Evolutionary conservation across 2,113 vertebrate genomes (phyloP), one percentile per base, ranked within the genome.

Genomic region (Myrmophylax atrothorax): DNA sequence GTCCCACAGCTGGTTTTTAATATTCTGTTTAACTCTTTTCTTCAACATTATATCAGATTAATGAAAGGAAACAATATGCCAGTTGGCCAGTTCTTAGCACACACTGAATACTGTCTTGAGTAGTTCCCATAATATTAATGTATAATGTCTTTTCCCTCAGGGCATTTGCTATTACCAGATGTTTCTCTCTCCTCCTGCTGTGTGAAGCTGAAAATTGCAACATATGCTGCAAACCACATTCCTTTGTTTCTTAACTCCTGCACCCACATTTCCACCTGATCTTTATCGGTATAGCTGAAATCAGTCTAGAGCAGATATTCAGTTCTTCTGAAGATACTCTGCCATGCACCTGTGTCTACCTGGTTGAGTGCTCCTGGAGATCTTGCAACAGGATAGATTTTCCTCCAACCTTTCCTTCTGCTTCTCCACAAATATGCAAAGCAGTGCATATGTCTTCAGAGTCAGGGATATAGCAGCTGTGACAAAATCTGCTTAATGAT

Each of bases 121-220:
- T 28, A 44, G 69, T 97, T 97, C 92, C 80, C 94, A 93, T 91
- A 81, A 70, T 93, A 83, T 84, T 92, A 96, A 78, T 35, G 19
- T 72, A 77, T 38, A 72, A 28, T 87, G 84, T 66, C 75, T 96
- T 89, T 79, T 47, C 77, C 89, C 60, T 91, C 37, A 44, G 79
- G 91, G 74, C 59, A 80, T 92, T 95, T 63, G 26, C 66, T 89
- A 25, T 72, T 91, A 84, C 69, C 94, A 96, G 95, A 93, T 94
- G 56, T 95, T 96, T 93, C 85, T 87, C 63, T 18, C n/a, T 96
- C 35, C 66, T 88, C 24, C 94, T 94, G 50, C 50, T 94, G 47
- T 8, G 24, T 78, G 84, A 87, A 92, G 86, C 74, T 96, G 52
- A 70, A 87, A 93, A 92, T 96, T 96, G 55, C 96, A 95, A 96